Evolutionary conservation across 64 coral and sea anemone species (phyloP), one percentile per base, ranked within the genome.

Genomic region (Stichodactyla mertensii): DNA sequence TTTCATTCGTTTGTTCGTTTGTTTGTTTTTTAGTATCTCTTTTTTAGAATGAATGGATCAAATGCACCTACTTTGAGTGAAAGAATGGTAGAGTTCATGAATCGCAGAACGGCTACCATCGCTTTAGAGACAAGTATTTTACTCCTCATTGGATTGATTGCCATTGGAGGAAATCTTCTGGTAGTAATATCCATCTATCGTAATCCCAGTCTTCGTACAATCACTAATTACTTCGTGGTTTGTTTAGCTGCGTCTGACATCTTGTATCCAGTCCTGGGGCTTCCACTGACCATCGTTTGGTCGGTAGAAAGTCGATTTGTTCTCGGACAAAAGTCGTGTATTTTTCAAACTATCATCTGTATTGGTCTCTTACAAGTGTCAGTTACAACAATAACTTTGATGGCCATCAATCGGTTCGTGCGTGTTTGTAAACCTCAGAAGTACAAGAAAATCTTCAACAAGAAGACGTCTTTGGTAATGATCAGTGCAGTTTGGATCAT

Each of bases 171-270:
- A 83, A 83, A 83, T 19, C 20, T 83, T 55, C 80, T 83, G 52
- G 80, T 83, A n/a, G 80, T 83, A 4, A 36, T n/a, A 7, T 52
- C 80, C 9, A 22, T 83, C 55, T 57, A 57, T 57, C 51, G 80
- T 22, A 83, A 54, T 22, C 80, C 80, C 77, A 54, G 28, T 16
- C 27, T 83, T 83, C 80, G 80, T 55, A 83, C 80, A 52, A 83
- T 83, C 51, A 19, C 80, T 36, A 83, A 83, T n/a, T 83, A 83
- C 55, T 83, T 55, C 52, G 55, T 83, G 7, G 8, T 83, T n/a
- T 83, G 28, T 14, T n/a, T 83, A 57, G 27, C 80, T 55, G 80
- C 52, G 4, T 45, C 52, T 22, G 80, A 83, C 13, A 83, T 83
- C 15, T 22, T 83, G 19, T 36, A 36, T 0, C 51, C 80, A 10